Conservation (phyloP, 2,113 vertebrate genomes). For the Anoura caudifer region DNA sequence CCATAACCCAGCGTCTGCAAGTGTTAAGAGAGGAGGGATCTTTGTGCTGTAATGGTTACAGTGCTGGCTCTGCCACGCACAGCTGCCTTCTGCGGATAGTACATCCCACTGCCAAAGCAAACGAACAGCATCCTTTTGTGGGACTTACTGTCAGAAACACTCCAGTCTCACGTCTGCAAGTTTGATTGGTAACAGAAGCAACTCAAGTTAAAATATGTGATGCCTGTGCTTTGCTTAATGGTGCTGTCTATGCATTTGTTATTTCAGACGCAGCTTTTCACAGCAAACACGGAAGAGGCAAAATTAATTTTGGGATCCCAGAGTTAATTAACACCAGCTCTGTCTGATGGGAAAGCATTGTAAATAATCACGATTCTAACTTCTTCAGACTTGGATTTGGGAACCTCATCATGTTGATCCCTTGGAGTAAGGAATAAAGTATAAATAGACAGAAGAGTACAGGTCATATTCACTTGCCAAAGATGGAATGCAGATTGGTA, state of each 20-base stretch:
- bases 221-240: conserved; percentile 1
- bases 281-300: conserved; percentile 40
- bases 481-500: conserved; percentile 30
- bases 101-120: conserved; percentile 57
- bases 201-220: conserved; percentile 43
- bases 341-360: conserved; percentile 24
- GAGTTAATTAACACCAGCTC: conserved; percentile 58
- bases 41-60: conserved; percentile 36
- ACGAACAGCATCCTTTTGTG: conserved; percentile 62
- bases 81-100: conserved; percentile 56
- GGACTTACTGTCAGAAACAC: conserved; percentile 66
- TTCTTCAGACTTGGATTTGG: conserved; percentile 47
- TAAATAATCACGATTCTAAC: conserved; percentile 57
- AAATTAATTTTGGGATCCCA: conserved; percentile 41
- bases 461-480: conserved; percentile 42
- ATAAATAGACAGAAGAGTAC: conserved; percentile 31
- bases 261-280: conserved; percentile 47
- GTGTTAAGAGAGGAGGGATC: conserved; percentile 27
- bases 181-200: conserved; percentile 70
- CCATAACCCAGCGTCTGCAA: background rate
- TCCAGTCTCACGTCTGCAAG: conserved; percentile 54
- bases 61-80: background rate
- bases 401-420: conserved; percentile 25
- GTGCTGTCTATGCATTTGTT: conserved; percentile 31
- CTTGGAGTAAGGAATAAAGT: conserved; percentile 44